Base-by-base conservation (phyloP, 1,140 invertebrate species). In the Aphaenogaster floridana region DNA sequence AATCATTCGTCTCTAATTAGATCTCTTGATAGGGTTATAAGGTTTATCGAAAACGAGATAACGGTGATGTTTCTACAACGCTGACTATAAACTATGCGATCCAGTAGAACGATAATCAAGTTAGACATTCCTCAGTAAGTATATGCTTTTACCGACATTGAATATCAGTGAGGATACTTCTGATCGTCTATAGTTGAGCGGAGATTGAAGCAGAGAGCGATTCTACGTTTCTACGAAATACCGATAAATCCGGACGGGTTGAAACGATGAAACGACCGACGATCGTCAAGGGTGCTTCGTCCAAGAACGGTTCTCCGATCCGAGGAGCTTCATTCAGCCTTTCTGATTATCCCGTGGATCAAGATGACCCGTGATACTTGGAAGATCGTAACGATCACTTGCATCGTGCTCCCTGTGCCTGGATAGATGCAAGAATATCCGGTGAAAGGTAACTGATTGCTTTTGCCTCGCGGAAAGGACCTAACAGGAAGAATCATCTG, bases 401-500 rank as follows among this genome's bases (percentile, higher is more conserved):
- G 83, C 68, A 89, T 87, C 80, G 54, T 88, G 89, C 84, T 91
- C 81, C 84, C 78, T 87, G 84, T 63, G 86, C 83, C 79, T 83
- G 83, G 77, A 83, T 78, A 81, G 89, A 85, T 88, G 89, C 64
- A 78, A 86, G 86, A 86, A 84, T 90, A 88, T 84, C 59, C 87
- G 61, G 79, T 36, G 61, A 87, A 77, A 89, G 90, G 87, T 90
- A 89, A 91, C 89, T 89, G 90, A 90, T 91, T 91, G 90, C 87
- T 87, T 90, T 87, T 91, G 83, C 86, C 90, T 84, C 86, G 89
- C 87, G 87, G 87, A 88, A 78, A 91, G 68, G 78, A 87, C 84
- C 87, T 91, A 91, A 91, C 90, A 90, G 90, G 89, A 91, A 64
- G 90, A 68, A 88, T 86, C 90, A 89, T 90, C 90, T 88, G 48